Evolutionary conservation across 1,140 invertebrate genomes (phyloP), one percentile per base, ranked within the genome.

Genomic region (Cotesia typhae): DNA sequence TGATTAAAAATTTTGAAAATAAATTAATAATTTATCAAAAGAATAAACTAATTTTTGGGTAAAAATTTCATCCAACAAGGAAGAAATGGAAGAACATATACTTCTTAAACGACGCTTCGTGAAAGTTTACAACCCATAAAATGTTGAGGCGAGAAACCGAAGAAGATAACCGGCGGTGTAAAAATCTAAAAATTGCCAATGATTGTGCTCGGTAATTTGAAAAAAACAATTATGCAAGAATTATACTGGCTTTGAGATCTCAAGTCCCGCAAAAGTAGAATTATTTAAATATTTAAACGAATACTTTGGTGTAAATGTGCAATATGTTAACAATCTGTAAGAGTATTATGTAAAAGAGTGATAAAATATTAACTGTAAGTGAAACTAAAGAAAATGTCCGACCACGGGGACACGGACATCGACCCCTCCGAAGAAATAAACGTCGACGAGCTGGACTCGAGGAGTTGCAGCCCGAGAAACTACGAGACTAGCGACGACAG

Each of bases 361-460:
- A 47, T 47, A 9, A 47, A 47, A 10, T 6, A 9, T 47, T 6
- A 47, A 63, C 10, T 63, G 10, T 6, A 59, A 36, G 63, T 55
- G 57, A 60, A 35, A 65, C 52, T 41, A 38, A 35, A 38, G 12
- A 81, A 35, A 53, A 86, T 86, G 85, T 87, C 85, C 70, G 82
- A 86, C 41, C 85, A 76, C 77, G 83, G 75, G 71, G 82, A 75
- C 68, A 83, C 84, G 76, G 85, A 87, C 68, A 77, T 81, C 66
- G 85, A 86, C 68, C 80, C 84, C 51, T 81, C 83, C 67, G 85
- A 87, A 76, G 84, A 86, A 78, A 87, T 86, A 70, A 86, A 86
- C 68, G 85, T 86, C 47, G 85, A 86, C 66, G 84, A 85, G 67
- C 83, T 84, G 4, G 85, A 86, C 66, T 84, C 84, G 6, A 77